Conservation (phyloP, 2,113 vertebrate species). For the Hepsetus odoe region DNA sequence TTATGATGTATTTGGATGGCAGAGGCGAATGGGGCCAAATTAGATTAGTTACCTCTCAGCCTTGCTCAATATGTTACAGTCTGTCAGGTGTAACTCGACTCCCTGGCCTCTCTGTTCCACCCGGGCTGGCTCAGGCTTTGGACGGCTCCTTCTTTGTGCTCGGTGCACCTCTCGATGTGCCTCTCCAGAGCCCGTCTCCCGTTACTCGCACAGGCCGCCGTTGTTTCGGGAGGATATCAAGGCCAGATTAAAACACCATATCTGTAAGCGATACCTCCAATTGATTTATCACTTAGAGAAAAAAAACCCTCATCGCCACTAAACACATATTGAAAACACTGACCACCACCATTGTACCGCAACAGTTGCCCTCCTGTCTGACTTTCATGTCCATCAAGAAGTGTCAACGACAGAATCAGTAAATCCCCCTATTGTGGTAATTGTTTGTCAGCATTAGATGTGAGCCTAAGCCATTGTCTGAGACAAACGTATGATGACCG, state of each 20-base stretch:
- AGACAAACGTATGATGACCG: too few relatives aligned
- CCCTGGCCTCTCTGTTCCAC: conserved; percentile 38
- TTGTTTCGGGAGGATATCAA: conserved; percentile 58
- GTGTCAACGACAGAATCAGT: conserved; percentile 8
- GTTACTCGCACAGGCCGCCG: conserved; percentile 48
- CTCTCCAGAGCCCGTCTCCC: conserved; percentile 43
- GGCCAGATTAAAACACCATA: conserved; percentile 67
- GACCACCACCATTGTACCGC: neutral
- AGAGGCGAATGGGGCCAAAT: conserved; percentile 72
- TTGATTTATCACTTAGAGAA: conserved; percentile 61
- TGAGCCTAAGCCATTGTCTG: neutral
- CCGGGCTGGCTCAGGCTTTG: conserved; percentile 33
- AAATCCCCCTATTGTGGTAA: conserved; percentile 6
- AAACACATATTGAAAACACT: conserved; percentile 46
- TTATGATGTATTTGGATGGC: conserved; percentile 76
- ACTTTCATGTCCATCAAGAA: neutral
- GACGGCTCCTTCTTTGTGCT: conserved; percentile 45
- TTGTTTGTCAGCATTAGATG: conserved; percentile 8
- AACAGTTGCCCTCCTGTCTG: conserved; percentile 30
- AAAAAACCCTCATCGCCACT: conserved; percentile 26
- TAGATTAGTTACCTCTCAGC: conserved; percentile 74
- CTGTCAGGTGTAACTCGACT: conserved; percentile 72
- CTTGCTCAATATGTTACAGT: conserved; percentile 78
- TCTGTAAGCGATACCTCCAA: conserved; percentile 61
- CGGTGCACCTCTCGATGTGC: conserved; percentile 23